A percentile compares a stretch with the other conserved stretches of the same genome.
Evolutionary conservation across 2,113 vertebrate species (phyloP).

Genomic region (Strix aluco): DNA sequence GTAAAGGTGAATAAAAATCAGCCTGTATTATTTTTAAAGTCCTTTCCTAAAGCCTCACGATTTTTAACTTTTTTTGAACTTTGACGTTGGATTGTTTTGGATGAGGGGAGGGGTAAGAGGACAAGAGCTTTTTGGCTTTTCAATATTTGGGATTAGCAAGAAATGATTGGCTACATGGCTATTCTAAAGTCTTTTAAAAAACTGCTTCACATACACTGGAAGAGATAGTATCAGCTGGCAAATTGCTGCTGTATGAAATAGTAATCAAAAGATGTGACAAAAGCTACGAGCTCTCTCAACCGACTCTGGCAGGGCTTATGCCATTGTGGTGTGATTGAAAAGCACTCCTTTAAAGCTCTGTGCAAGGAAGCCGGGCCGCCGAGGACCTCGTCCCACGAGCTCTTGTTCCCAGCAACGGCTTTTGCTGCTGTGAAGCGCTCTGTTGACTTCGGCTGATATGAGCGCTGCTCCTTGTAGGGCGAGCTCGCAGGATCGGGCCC

Average conservation of each 20-base stretch:
- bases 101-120: not conserved
- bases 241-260: not conserved
- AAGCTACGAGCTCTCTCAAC: not conserved
- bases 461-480: not conserved
- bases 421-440: not conserved
- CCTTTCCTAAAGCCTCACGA: not conserved
- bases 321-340: not conserved
- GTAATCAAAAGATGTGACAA: not conserved
- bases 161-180: not conserved
- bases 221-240: slow-evolving; percentile 2
- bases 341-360: not conserved
- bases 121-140: not conserved
- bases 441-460: not conserved
- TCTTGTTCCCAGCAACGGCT: not conserved
- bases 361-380: not conserved
- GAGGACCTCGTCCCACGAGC: not conserved
- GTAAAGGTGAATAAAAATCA: not conserved
- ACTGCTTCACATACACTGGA: not conserved
- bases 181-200: not conserved
- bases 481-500: slow-evolving; percentile 9
- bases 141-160: not conserved
- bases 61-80: not conserved
- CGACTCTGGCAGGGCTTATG: not conserved
- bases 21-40: not conserved
- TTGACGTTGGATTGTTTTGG: not conserved